Conservation (phyloP, 2,888 invertebrate species). For the Orthosia gothica region DNA sequence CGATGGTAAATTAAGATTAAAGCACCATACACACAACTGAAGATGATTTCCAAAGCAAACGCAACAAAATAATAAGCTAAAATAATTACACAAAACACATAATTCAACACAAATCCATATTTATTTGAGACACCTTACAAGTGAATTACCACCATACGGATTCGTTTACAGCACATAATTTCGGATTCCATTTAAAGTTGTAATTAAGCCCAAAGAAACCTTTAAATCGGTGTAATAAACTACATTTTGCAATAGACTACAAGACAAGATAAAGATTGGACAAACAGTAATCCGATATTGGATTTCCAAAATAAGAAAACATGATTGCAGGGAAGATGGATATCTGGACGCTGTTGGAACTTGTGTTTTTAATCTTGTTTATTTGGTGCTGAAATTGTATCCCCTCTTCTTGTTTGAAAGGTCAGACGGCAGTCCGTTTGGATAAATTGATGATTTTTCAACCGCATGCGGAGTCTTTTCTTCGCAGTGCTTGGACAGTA, state of each 20-base stretch:
- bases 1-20: neutral
- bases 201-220: slow-evolving; percentile 59
- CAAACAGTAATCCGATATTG: slow-evolving; percentile 62
- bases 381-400: slow-evolving; percentile 54
- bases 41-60: slow-evolving; percentile 13
- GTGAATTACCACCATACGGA: slow-evolving; percentile 35
- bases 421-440: slow-evolving; percentile 23
- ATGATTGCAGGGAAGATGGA: slow-evolving; percentile 45
- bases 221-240: slow-evolving; percentile 54
- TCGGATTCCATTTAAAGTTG: slow-evolving; percentile 54
- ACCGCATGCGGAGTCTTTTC: neutral
- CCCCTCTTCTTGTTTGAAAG: slow-evolving; percentile 38
- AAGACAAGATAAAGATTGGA: slow-evolving; percentile 42
- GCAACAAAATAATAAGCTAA: slow-evolving; percentile 1
- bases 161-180: slow-evolving; percentile 47
- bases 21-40: neutral
- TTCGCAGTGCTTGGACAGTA: neutral
- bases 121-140: slow-evolving; percentile 42
- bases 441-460: slow-evolving; percentile 14
- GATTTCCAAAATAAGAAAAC: slow-evolving; percentile 60
- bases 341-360: slow-evolving; percentile 43
- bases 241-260: slow-evolving; percentile 56
- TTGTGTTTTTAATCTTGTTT: slow-evolving; percentile 50
- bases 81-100: slow-evolving; percentile 33
- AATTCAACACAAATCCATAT: slow-evolving; percentile 36